Conservation (phyloP, 2,797 vertebrate genomes). For the Mycteria americana region DNA sequence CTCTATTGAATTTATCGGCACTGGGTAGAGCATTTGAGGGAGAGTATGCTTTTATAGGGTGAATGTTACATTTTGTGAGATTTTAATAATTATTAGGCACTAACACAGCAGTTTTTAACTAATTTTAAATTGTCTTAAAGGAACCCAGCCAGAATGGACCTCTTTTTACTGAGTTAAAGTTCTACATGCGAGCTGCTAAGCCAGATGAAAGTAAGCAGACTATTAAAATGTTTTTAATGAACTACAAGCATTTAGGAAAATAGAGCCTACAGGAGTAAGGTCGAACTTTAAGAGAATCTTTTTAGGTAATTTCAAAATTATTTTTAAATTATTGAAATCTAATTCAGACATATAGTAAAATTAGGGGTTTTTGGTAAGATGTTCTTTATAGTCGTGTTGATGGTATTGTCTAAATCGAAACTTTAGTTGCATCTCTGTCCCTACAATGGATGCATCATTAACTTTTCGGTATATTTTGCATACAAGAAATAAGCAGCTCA, state of each 20-base stretch:
- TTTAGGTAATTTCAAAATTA: background rate
- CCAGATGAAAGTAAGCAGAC: slow-evolving; percentile 89
- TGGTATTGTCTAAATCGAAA: background rate
- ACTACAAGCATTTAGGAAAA: background rate
- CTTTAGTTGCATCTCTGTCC: background rate
- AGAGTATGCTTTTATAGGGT: background rate
- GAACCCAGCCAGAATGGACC: slow-evolving; percentile 96
- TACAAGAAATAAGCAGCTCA: background rate
- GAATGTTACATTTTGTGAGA: background rate
- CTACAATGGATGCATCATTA: background rate
- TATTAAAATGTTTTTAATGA: slow-evolving; percentile 19
- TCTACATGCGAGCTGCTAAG: slow-evolving; percentile 96
- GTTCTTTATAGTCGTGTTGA: background rate
- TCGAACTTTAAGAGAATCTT: background rate
- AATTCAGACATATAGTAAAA: background rate
- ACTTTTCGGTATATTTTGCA: background rate
- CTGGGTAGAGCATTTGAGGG: background rate
- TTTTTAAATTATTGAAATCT: background rate
- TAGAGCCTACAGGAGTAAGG: background rate
- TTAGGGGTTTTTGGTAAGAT: background rate
- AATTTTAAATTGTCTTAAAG: slow-evolving; percentile 77
- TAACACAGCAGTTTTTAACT: background rate
- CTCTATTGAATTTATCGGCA: background rate
- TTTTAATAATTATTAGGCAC: background rate
- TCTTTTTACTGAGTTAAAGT: slow-evolving; percentile 94